A percentile compares a stretch with the other conserved stretches of the same genome.
These are phyloP conservation scores for Eueremaeus valkanovi DNA, from an alignment of 2,888 invertebrate genomes.

Conservation along the genomic window DNA sequence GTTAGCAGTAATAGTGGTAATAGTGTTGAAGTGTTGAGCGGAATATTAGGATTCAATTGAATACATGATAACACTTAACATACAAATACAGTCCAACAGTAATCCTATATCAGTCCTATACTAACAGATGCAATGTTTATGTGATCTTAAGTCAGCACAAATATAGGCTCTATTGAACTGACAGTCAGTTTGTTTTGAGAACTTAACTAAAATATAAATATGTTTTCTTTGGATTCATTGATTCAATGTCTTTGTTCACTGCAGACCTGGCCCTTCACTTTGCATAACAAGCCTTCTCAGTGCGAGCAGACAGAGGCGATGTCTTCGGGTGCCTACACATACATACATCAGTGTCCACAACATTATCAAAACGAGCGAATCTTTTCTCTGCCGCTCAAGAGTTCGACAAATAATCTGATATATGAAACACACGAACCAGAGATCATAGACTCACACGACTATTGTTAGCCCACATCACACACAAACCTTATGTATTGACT, in stretches of 20 bases:
- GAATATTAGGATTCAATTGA: no score
- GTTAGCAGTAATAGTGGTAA: no score
- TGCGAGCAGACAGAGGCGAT: neutral
- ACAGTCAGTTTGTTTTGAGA: neutral
- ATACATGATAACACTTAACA: no score
- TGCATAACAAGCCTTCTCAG: conserved; percentile 1
- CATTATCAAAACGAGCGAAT: neutral
- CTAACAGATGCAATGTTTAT: neutral
- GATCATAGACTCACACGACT: neutral
- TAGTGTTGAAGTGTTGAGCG: no score
- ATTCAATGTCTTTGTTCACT: neutral
- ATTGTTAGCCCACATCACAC: neutral
- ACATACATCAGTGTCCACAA: neutral
- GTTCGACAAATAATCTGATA: neutral
- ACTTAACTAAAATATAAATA: neutral
- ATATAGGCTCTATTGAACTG: neutral
- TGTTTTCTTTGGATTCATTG: neutral
- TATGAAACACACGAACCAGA: neutral
- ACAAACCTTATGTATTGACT: no score
- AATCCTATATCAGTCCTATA: neutral
- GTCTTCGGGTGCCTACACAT: neutral
- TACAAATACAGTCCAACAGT: no score
- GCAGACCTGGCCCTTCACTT: conserved; percentile 29
- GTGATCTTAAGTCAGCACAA: neutral
- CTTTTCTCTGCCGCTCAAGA: neutral